phyloP scores from a whole-genome alignment of 2,888 invertebrate genomes.

The Balanococcus diminutus region DNA sequence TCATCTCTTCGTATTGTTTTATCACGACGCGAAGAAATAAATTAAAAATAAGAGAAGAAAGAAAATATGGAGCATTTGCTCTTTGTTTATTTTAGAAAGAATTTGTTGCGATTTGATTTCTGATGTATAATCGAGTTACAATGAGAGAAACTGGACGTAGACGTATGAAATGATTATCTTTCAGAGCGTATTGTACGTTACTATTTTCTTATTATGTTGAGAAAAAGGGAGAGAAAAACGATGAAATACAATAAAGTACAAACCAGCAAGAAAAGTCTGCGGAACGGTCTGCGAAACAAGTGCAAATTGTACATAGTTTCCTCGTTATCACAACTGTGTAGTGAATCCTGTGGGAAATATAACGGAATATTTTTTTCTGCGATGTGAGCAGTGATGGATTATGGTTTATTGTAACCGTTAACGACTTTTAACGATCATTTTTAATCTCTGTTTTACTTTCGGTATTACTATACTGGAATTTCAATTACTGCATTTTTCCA shows the following conservation, averaged over 20 bases:
- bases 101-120: conserved; percentile 35
- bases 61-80: conserved; percentile 3
- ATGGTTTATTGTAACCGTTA: conserved; percentile 48
- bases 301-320: conserved; percentile 51
- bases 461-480: background rate
- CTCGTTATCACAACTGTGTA: conserved; percentile 45
- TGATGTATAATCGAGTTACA: conserved; percentile 41
- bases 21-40: background rate
- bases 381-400: conserved; percentile 48
- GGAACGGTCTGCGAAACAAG: conserved; percentile 37
- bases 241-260: conserved; percentile 32
- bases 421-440: conserved; percentile 51
- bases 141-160: conserved; percentile 30
- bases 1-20: background rate
- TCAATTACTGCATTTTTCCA: background rate
- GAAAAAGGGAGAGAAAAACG: conserved; percentile 13
- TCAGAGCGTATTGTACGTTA: conserved; percentile 35
- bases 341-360: conserved; percentile 36
- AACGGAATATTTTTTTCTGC: conserved; percentile 32
- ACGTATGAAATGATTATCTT: conserved; percentile 37
- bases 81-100: conserved; percentile 42
- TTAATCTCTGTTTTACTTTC: conserved; percentile 46
- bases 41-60: background rate
- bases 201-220: conserved; percentile 21
- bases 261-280: background rate